A percentile compares a stretch with the other conserved stretches of the same genome.
Evolutionary conservation across 2,113 vertebrate genomes (phyloP).

Genomic region (Lophura nycthemera): DNA sequence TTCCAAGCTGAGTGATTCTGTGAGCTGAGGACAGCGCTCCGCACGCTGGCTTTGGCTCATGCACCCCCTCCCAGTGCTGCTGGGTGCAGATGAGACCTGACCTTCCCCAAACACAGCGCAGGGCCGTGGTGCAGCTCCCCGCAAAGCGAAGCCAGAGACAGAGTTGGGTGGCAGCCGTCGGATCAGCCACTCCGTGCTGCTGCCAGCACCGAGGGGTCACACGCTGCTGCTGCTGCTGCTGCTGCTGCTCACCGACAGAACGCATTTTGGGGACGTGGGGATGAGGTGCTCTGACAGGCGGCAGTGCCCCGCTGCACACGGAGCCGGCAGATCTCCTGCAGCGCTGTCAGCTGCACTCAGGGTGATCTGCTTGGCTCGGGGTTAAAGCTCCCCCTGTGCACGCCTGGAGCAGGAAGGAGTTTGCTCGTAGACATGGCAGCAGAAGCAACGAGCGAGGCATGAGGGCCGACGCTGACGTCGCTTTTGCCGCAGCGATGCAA

Average conservation of each 20-base stretch:
- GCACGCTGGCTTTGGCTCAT: neutral
- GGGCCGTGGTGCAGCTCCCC: too few relatives aligned
- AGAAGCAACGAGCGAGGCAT: neutral
- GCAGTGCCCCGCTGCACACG: neutral
- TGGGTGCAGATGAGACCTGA: neutral
- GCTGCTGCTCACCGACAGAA: neutral
- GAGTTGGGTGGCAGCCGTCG: fast-evolving
- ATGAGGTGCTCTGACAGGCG: constrained; percentile 5
- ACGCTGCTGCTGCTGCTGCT: neutral
- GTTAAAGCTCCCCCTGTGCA: neutral
- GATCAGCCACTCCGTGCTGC: fast-evolving
- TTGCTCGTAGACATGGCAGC: neutral
- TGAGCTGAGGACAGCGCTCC: neutral
- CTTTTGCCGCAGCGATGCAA: neutral
- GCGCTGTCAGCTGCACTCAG: constrained; percentile 32
- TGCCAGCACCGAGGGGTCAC: neutral
- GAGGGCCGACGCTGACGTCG: neutral
- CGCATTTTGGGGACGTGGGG: neutral
- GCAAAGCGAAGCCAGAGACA: neutral
- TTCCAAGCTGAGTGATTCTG: too few relatives aligned
- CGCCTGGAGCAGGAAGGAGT: neutral
- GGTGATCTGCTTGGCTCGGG: neutral
- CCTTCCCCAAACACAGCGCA: neutral
- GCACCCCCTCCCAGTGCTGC: fast-evolving
- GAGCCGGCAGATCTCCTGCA: neutral